Percentiles rank a stretch among this genome's conserved stretches.
Conservation (phyloP, 2,888 invertebrate species). For the Electrophaes corylata region DNA sequence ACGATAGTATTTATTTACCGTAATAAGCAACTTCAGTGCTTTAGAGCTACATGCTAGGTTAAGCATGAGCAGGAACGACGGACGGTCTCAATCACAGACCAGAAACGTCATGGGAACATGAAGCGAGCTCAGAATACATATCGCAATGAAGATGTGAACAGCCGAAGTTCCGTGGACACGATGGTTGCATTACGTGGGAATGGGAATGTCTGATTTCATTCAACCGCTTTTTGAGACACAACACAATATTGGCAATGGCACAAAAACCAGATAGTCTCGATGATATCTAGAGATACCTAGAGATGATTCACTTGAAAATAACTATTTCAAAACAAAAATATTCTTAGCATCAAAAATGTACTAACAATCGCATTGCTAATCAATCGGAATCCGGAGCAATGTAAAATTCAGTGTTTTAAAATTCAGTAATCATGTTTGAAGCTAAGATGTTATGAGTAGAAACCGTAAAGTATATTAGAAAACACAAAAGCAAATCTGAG, state of each 20-base stretch:
- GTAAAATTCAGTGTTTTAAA: neutral
- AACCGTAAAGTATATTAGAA: neutral
- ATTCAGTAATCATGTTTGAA: neutral
- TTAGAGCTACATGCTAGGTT: constrained; percentile 49
- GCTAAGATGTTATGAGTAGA: neutral
- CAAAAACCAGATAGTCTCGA: constrained; percentile 25
- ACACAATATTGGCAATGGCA: constrained; percentile 13
- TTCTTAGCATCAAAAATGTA: constrained; percentile 18
- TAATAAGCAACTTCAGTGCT: constrained; percentile 18
- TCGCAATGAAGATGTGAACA: constrained; percentile 49
- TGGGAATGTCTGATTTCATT: constrained; percentile 22
- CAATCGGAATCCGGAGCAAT: constrained; percentile 4
- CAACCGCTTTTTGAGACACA: constrained; percentile 12
- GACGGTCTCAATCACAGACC: constrained; percentile 61
- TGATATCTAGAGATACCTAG: constrained; percentile 30
- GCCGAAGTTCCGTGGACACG: constrained; percentile 22
- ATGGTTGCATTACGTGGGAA: constrained; percentile 29
- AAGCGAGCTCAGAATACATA: constrained; percentile 58
- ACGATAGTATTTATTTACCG: neutral
- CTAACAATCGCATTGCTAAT: constrained; percentile 28
- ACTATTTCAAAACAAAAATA: constrained; percentile 30
- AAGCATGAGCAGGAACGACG: constrained; percentile 50
- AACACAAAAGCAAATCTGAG: neutral
- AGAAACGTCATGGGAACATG: constrained; percentile 77
- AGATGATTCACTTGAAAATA: constrained; percentile 26